phyloP scores from a whole-genome alignment of 2,113 vertebrate species.

The Chrysemys picta region DNA sequence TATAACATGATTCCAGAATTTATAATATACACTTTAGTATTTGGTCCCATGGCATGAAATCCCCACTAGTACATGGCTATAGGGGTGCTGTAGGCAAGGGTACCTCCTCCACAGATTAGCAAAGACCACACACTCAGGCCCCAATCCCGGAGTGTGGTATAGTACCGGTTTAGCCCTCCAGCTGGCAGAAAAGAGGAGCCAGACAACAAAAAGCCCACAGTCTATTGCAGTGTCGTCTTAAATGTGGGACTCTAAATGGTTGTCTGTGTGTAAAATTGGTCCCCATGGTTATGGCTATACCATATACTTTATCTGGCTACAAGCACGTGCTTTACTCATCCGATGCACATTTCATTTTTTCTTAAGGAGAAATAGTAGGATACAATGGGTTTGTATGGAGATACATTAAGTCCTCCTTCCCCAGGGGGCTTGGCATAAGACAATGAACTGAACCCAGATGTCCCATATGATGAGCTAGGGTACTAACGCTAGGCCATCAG shows the following conservation, averaged over 20 bases:
- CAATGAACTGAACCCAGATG: background rate
- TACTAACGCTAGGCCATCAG: background rate
- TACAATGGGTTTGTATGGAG: rapidly evolving
- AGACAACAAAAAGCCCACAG: rapidly evolving
- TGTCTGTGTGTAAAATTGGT: background rate
- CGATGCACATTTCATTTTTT: rapidly evolving
- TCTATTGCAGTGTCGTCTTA: background rate
- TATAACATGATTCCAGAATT: background rate
- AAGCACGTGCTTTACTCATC: background rate
- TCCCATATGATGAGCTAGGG: background rate
- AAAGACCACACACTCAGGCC: background rate
- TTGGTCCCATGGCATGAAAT: background rate
- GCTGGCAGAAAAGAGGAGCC: background rate
- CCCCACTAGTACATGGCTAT: background rate
- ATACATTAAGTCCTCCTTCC: background rate
- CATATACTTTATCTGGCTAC: background rate
- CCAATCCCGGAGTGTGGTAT: background rate
- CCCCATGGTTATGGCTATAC: background rate
- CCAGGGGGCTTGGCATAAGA: background rate
- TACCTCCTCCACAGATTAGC: background rate
- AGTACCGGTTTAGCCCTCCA: background rate
- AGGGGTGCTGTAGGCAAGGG: background rate
- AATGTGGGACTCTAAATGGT: background rate
- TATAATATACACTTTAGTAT: background rate
- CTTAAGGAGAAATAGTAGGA: background rate